Evolutionary conservation across 2,888 invertebrate species (phyloP).

Genomic region (Xestobium rufovillosum): DNA sequence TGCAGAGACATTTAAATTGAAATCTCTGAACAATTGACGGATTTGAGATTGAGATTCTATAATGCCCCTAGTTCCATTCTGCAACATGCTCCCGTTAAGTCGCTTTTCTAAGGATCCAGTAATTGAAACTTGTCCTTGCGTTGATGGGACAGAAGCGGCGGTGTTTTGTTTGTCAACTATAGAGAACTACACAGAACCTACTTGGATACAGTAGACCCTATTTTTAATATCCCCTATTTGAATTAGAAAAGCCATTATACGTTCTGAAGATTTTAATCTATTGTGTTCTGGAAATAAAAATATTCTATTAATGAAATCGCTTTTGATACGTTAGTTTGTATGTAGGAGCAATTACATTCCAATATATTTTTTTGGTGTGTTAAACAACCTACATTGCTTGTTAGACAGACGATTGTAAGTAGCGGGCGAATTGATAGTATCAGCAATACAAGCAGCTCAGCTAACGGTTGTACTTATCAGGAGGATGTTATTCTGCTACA

Average conservation of each 20-base stretch:
- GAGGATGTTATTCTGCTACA: no score
- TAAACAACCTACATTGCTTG: no score
- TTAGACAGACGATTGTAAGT: no score
- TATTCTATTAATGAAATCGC: no score
- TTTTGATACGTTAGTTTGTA: no score
- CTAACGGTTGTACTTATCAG: no score
- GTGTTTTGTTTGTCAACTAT: conserved; percentile 3
- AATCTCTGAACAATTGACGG: conserved; percentile 37
- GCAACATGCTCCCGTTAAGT: conserved; percentile 40
- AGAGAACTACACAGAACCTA: neutral
- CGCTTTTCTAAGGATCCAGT: conserved; percentile 39
- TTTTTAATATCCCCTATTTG: conserved; percentile 39
- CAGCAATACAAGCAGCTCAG: no score
- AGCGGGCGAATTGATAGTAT: no score
- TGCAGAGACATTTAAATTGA: conserved; percentile 14
- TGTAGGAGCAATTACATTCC: no score
- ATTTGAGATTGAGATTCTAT: conserved; percentile 41
- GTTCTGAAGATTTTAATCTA: conserved; percentile 20
- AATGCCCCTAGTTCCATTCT: conserved; percentile 38
- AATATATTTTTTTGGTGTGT: no score
- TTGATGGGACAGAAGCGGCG: conserved; percentile 12
- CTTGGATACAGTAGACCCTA: conserved; percentile 17
- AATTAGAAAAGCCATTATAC: conserved; percentile 37
- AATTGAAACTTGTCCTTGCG: conserved; percentile 39
- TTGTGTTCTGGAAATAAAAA: conserved; percentile 20